Evolutionary conservation across 1,140 invertebrate genomes (phyloP).

Genomic region (Dendroctonus valens): DNA sequence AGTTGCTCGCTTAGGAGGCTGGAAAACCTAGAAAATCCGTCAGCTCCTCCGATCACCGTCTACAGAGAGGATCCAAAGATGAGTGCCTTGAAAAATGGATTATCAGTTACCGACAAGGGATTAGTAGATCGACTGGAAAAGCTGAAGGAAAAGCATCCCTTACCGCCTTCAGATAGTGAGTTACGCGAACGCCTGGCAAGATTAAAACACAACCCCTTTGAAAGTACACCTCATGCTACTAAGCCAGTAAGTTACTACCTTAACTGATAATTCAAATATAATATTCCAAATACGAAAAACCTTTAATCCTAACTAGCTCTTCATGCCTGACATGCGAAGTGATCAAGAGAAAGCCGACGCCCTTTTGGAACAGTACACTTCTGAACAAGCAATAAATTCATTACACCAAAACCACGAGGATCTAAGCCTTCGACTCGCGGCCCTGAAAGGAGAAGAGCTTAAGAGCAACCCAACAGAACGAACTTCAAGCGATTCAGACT

Average conservation of each 20-base stretch:
- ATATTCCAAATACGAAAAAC: not conserved
- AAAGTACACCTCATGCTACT: not conserved
- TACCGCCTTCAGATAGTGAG: constrained; percentile 54
- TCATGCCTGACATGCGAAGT: constrained; percentile 48
- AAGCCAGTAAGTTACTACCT: not conserved
- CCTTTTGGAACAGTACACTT: constrained; percentile 59
- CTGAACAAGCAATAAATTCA: constrained; percentile 56
- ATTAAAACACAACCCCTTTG: constrained; percentile 52
- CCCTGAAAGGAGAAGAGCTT: constrained; percentile 48
- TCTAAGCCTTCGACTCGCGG: constrained; percentile 51
- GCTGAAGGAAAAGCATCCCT: constrained; percentile 54
- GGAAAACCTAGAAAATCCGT: constrained; percentile 52
- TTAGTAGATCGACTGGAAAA: constrained; percentile 61
- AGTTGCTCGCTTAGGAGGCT: constrained; percentile 39
- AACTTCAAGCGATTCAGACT: constrained; percentile 48
- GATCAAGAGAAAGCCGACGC: constrained; percentile 64
- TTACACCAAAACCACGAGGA: constrained; percentile 55
- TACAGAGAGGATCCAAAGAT: constrained; percentile 52
- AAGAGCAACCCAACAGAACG: constrained; percentile 41
- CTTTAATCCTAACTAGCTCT: not conserved
- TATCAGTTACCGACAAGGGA: constrained; percentile 53
- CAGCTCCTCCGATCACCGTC: constrained; percentile 53
- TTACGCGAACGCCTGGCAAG: constrained; percentile 57
- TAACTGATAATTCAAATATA: not conserved
- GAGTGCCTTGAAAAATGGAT: constrained; percentile 45